These are phyloP conservation scores for Merluccius polli DNA, from an alignment of 2,797 vertebrate species.

Conservation along the genomic window DNA sequence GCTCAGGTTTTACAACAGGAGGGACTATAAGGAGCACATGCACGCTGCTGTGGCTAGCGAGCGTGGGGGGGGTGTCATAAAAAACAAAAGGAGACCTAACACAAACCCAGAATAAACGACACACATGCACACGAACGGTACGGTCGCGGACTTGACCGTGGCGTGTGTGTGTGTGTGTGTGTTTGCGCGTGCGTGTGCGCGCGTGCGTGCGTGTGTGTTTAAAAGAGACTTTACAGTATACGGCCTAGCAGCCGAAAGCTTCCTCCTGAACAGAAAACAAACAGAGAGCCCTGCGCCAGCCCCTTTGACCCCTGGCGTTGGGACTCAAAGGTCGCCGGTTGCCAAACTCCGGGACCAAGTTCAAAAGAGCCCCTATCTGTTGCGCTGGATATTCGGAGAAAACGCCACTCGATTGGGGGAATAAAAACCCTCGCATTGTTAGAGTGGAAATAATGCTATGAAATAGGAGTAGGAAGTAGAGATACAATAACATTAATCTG, in stretches of 20 bases:
- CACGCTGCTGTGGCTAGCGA: background rate
- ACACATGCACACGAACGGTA: background rate
- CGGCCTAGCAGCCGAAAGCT: conserved; percentile 33
- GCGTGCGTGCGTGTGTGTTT: background rate
- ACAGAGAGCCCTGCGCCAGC: conserved; percentile 50
- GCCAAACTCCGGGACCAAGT: conserved; percentile 65
- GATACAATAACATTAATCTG: background rate
- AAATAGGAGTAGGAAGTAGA: background rate
- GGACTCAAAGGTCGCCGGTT: conserved; percentile 70
- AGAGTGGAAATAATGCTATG: background rate
- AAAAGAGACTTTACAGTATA: conserved; percentile 8
- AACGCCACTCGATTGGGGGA: conserved; percentile 6
- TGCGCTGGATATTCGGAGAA: conserved; percentile 44
- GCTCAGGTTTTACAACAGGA: conserved; percentile 11
- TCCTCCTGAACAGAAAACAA: conserved; percentile 62
- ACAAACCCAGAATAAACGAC: background rate
- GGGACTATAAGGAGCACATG: background rate
- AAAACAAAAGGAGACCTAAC: conserved; percentile 1
- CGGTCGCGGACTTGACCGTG: background rate
- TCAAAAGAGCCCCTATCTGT: conserved; percentile 55
- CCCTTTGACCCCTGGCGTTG: conserved; percentile 65
- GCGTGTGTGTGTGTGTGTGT: background rate
- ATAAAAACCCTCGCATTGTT: background rate
- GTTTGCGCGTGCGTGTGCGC: too few relatives aligned
- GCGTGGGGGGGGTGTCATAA: background rate